Evolutionary conservation across 2,797 vertebrate genomes (phyloP), one percentile per base, ranked within the genome.

Genomic region (Selene dorsalis): DNA sequence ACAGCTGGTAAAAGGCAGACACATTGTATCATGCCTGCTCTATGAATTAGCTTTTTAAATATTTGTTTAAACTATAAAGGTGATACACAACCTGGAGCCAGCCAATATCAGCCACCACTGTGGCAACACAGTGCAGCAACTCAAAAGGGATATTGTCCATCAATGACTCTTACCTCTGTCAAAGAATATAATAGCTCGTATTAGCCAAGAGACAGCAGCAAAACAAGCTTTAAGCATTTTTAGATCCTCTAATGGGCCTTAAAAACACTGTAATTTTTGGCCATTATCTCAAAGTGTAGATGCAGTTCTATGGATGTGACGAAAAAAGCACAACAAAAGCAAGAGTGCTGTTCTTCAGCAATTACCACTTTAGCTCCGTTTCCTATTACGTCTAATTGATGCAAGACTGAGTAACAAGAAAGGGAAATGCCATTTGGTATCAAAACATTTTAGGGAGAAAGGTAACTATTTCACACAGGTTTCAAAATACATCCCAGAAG

Each of bases 271-370:
- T 60, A 58, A 70, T 86, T 63, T 85, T 35, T 39, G 9, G 20
- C n/a, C 56, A 85, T 82, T 86, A 81, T 71, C 20, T 60, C 53
- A 73, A 75, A 78, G 65, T 68, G 61, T 80, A 77, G 69, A 71
- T 59, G 22, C n/a, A 30, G 65, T 65, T 68, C 18, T 56, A 13
- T 41, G 45, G 53, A 72, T 73, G 68, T 60, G 61, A 65, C 2
- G 2, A 83, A 63, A 87, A n/a, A n/a, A n/a, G n/a, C n/a, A n/a
- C n/a, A n/a, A 84, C 30, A 84, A 83, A 88, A 79, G 68, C 52
- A 83, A 28, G 63, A 75, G 41, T 56, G 60, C 71, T 60, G 72
- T 84, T 52, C 81, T 69, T 77, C 58, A 75, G 63, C 69, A 73
- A 74, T 35, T 59, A 47, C 76, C 41, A 69, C 68, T 73, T 80